Evolutionary conservation across 2,797 vertebrate species (phyloP).

Genomic region (Echeneis naucrates): DNA sequence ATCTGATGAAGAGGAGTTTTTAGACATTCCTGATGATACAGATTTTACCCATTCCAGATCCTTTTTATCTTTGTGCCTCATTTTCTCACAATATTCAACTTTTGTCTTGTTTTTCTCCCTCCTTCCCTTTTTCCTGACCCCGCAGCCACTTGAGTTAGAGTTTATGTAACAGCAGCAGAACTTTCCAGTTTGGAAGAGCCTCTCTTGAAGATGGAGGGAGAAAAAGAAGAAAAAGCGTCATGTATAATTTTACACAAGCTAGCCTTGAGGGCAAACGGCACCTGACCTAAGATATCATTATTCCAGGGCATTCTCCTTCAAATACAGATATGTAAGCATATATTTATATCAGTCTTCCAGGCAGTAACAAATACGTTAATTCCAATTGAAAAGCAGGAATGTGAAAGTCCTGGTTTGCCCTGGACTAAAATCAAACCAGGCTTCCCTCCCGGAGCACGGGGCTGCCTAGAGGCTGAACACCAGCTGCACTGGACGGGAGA

Average conservation of each 20-base stretch:
- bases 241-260: slow-evolving; percentile 63
- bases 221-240: slow-evolving; percentile 57
- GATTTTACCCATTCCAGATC: slow-evolving; percentile 67
- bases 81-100: slow-evolving; percentile 59
- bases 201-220: slow-evolving; percentile 56
- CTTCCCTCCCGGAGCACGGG: slow-evolving; percentile 61
- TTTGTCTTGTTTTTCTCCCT: slow-evolving; percentile 54
- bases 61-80: slow-evolving; percentile 56
- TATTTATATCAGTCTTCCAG: slow-evolving; percentile 63
- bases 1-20: slow-evolving; percentile 71
- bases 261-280: slow-evolving; percentile 47
- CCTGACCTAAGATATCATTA: slow-evolving; percentile 64
- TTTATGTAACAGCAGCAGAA: slow-evolving; percentile 74
- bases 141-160: slow-evolving; percentile 45
- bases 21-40: slow-evolving; percentile 61
- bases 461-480: slow-evolving; percentile 69
- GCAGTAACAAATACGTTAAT: slow-evolving; percentile 70
- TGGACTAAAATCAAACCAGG: slow-evolving; percentile 74
- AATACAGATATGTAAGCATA: slow-evolving; percentile 66
- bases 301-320: slow-evolving; percentile 40
- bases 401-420: slow-evolving; percentile 70
- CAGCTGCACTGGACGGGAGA: slow-evolving; percentile 72
- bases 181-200: slow-evolving; percentile 71
- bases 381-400: slow-evolving; percentile 78
- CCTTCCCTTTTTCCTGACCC: slow-evolving; percentile 60